Conservation (phyloP, 2,888 invertebrate genomes). For the Biston stratarius region DNA sequence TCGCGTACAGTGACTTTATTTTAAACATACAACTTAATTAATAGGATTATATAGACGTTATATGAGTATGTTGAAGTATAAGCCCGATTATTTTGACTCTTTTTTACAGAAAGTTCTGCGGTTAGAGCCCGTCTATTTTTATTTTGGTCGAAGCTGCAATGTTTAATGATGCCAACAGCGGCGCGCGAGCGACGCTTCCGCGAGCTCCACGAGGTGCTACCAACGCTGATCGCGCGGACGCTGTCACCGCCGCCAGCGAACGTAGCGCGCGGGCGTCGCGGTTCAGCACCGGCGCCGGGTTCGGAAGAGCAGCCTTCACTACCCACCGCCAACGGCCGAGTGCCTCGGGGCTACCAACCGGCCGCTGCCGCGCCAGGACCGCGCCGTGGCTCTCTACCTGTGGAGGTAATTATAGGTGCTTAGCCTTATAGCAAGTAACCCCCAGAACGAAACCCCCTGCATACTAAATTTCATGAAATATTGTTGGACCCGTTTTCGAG, state of each 20-base stretch:
- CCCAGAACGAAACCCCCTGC: too few relatives aligned
- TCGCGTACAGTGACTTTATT: too few relatives aligned
- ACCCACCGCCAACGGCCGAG: background rate
- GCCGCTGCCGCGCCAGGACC: slow-evolving; percentile 40
- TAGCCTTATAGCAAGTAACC: slow-evolving; percentile 44
- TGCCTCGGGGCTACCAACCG: slow-evolving; percentile 1
- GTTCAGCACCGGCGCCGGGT: slow-evolving; percentile 58
- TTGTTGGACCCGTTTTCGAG: too few relatives aligned
- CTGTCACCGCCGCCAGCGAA: slow-evolving; percentile 44
- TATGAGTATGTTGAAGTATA: too few relatives aligned
- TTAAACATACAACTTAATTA: too few relatives aligned
- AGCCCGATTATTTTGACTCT: too few relatives aligned
- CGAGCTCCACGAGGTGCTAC: slow-evolving; percentile 58
- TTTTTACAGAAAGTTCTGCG: too few relatives aligned
- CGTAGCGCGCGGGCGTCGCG: slow-evolving; percentile 53
- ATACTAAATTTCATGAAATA: too few relatives aligned
- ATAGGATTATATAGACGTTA: too few relatives aligned
- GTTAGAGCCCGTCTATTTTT: too few relatives aligned
- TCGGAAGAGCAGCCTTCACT: background rate
- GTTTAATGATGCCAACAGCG: background rate
- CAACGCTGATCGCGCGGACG: slow-evolving; percentile 63
- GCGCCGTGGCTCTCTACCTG: slow-evolving; percentile 75
- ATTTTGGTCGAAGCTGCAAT: background rate
- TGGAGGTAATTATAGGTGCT: slow-evolving; percentile 80
- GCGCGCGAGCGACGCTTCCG: slow-evolving; percentile 65